Evolutionary conservation across 2,797 vertebrate genomes (phyloP).

Genomic region (Arctocebus calabarensis): DNA sequence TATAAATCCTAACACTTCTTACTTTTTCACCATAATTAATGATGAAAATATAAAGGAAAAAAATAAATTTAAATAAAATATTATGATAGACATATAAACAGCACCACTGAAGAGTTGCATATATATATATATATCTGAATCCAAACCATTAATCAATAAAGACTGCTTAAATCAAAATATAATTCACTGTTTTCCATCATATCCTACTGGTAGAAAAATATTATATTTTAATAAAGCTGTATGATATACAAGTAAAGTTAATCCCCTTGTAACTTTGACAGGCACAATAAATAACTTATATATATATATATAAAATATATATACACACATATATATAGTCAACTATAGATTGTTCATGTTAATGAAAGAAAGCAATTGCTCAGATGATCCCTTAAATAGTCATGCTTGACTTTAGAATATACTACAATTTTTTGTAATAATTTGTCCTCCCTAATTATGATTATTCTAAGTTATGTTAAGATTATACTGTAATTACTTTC

Average conservation of each 20-base stretch:
- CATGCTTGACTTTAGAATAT: not conserved
- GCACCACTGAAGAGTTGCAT: not conserved
- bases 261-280: not conserved
- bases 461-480: not conserved
- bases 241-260: slow-evolving; percentile 1
- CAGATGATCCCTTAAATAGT: not conserved
- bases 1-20: slow-evolving; percentile 4
- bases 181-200: slow-evolving; percentile 36
- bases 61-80: slow-evolving; percentile 30
- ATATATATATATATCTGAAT: not conserved
- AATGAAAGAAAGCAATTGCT: slow-evolving; percentile 32
- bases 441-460: not conserved
- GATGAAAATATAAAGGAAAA: slow-evolving; percentile 4
- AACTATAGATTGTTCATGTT: not conserved
- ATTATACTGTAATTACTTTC: not conserved
- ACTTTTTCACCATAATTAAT: slow-evolving; percentile 27
- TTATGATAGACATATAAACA: not conserved
- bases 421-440: not conserved
- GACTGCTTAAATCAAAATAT: not conserved
- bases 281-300: not conserved
- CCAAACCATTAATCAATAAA: slow-evolving; percentile 9
- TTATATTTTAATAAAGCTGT: not conserved
- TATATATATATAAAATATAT: no score
- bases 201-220: slow-evolving; percentile 10
- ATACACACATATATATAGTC: not conserved